Conservation (phyloP, 2,113 vertebrate genomes). For the Xenotilapia leptura region DNA sequence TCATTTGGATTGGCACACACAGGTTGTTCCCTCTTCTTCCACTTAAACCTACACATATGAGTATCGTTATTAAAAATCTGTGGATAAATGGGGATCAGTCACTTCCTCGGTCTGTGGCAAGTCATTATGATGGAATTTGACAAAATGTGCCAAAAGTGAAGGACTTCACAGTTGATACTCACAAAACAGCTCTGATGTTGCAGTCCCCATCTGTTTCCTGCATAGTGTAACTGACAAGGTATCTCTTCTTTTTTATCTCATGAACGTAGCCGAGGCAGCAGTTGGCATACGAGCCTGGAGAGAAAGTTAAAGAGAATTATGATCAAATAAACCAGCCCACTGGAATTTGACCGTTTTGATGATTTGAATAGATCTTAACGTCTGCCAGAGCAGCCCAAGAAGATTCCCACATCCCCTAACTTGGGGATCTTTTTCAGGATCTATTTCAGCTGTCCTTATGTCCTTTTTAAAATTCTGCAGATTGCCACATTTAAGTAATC, state of each 20-base stretch:
- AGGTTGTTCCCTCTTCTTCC: not conserved
- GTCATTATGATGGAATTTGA: not conserved
- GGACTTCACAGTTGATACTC: conserved; percentile 29
- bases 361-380: not conserved
- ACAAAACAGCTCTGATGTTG: conserved; percentile 70
- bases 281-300: conserved; percentile 63
- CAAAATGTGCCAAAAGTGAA: not conserved
- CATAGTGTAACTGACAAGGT: conserved; percentile 29
- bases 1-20: conserved; percentile 40
- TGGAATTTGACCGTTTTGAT: not conserved
- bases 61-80: not conserved
- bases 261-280: conserved; percentile 54
- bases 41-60: conserved; percentile 16
- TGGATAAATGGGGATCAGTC: not conserved
- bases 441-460: not conserved
- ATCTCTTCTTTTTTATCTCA: not conserved
- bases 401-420: not conserved
- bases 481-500: not conserved
- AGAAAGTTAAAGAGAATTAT: not conserved
- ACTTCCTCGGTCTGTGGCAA: not conserved
- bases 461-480: not conserved
- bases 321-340: not conserved
- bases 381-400: not conserved
- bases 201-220: conserved; percentile 73
- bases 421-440: not conserved